phyloP scores from a whole-genome alignment of 2,113 vertebrate species.

The Lophotis ruficrista region DNA sequence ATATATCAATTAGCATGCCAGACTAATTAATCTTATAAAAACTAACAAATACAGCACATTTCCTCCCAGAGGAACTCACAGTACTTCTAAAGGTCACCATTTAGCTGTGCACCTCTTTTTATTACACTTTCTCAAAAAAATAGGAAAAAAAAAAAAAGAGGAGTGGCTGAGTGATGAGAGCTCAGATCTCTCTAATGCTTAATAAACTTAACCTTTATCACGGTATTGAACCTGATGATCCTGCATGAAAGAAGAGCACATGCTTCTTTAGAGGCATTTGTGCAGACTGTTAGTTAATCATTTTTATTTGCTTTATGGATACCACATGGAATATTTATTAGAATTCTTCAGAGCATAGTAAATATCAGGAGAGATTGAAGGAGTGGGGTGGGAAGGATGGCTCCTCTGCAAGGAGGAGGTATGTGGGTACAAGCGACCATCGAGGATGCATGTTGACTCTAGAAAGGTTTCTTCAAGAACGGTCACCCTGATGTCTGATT shows the following conservation, averaged over 20 bases:
- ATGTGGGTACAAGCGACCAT: neutral
- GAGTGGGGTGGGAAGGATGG: neutral
- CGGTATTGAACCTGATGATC: conserved; percentile 58
- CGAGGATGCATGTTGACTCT: neutral
- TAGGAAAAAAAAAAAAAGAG: too few species aligned
- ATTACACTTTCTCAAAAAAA: neutral
- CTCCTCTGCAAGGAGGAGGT: neutral
- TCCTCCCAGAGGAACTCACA: neutral
- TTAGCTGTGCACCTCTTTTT: conserved; percentile 22
- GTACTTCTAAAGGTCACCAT: conserved; percentile 37
- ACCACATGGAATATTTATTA: conserved; percentile 37
- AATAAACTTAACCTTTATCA: conserved; percentile 62
- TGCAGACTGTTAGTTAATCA: conserved; percentile 50
- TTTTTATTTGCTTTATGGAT: conserved; percentile 51
- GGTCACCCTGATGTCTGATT: neutral
- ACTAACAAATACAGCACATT: neutral
- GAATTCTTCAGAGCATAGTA: conserved; percentile 34
- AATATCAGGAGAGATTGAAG: conserved; percentile 29
- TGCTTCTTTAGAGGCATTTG: conserved; percentile 43
- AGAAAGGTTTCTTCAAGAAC: neutral
- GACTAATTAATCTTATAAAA: conserved; percentile 36
- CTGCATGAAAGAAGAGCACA: conserved; percentile 34
- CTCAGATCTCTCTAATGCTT: conserved; percentile 53
- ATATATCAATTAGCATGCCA: neutral
- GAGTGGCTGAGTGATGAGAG: conserved; percentile 1